phyloP scores from a whole-genome alignment of 2,888 invertebrate species.

The Blomia tropicalis region DNA sequence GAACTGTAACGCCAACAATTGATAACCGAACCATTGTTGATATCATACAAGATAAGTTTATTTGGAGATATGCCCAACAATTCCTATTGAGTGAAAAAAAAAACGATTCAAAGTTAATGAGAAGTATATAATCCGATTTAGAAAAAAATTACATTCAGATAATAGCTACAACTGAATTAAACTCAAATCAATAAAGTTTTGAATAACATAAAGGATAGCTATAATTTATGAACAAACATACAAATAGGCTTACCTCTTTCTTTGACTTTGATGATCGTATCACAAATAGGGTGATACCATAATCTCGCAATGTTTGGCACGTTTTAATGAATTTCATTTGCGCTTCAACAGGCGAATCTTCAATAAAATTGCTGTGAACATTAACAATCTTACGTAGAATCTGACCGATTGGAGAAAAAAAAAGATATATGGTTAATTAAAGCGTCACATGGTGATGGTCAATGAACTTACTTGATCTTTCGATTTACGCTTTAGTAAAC shows the following conservation, averaged over 20 bases:
- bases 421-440: not conserved
- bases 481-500: slow-evolving; percentile 68
- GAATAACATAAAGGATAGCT: not conserved
- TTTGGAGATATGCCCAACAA: slow-evolving; percentile 83
- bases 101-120: not conserved
- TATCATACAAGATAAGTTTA: slow-evolving; percentile 85
- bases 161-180: not conserved
- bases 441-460: not conserved
- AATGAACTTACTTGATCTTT: slow-evolving; percentile 47
- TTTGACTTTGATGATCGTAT: slow-evolving; percentile 57
- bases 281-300: slow-evolving; percentile 82
- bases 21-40: slow-evolving; percentile 72
- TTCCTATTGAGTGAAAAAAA: slow-evolving; percentile 42
- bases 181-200: not conserved
- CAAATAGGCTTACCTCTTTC: slow-evolving; percentile 36
- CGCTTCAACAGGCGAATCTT: slow-evolving; percentile 68
- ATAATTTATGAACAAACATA: not conserved
- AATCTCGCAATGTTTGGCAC: slow-evolving; percentile 93
- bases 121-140: slow-evolving; percentile 23
- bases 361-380: slow-evolving; percentile 86
- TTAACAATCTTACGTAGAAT: slow-evolving; percentile 78
- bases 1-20: slow-evolving; percentile 96
- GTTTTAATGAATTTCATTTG: slow-evolving; percentile 93
- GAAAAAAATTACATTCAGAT: not conserved
- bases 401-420: no score